Percentiles rank a stretch among this genome's conserved stretches.
phyloP scores from a whole-genome alignment of 2,113 vertebrate species.

The Psephotus haematonotus region DNA sequence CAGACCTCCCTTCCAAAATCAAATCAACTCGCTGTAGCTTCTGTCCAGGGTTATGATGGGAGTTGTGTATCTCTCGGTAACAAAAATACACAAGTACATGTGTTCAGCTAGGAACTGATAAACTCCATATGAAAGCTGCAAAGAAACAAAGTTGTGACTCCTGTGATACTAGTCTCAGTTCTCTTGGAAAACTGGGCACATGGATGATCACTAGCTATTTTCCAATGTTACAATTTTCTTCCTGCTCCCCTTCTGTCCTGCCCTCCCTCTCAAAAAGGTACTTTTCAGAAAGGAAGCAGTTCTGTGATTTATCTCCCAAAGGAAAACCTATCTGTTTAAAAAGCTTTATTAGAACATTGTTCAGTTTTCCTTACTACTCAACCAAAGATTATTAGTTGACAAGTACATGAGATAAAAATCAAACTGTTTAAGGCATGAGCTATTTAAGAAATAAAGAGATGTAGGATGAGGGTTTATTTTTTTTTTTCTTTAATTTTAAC shows the following conservation, averaged over 20 bases:
- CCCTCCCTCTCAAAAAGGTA: background rate
- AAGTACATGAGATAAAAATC: constrained; percentile 8
- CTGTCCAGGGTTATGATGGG: background rate
- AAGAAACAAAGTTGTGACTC: background rate
- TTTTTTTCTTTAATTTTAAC: constrained; percentile 10
- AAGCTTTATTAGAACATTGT: background rate
- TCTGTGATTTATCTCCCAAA: background rate
- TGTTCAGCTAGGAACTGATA: background rate
- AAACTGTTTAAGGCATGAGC: background rate
- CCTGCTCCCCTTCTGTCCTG: background rate
- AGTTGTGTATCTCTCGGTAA: background rate
- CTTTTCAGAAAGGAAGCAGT: background rate
- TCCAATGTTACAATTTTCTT: background rate
- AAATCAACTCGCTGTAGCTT: background rate
- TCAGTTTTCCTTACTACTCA: background rate
- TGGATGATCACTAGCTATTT: background rate
- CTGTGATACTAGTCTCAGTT: background rate
- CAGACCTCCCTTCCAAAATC: background rate
- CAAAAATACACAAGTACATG: background rate
- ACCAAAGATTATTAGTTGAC: constrained; percentile 20
- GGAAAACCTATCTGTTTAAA: background rate
- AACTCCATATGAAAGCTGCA: background rate
- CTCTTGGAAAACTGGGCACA: background rate
- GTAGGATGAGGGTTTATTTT: background rate
- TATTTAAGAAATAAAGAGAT: constrained; percentile 41